Conservation (phyloP, 1,140 invertebrate genomes). For the Cydia splendana region DNA sequence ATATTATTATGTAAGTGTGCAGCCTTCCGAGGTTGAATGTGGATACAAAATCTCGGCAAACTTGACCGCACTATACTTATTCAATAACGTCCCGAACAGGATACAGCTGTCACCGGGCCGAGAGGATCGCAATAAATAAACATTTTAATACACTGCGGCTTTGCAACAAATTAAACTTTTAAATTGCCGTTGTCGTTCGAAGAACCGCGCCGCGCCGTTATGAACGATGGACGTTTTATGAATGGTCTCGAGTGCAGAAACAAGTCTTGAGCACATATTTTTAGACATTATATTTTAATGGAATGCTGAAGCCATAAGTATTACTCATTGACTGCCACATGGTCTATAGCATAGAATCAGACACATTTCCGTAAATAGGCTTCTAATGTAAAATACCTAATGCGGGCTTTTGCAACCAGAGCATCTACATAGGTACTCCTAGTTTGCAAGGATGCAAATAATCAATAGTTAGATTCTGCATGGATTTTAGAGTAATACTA, state of each 20-base stretch:
- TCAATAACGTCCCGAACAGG: conserved; percentile 43
- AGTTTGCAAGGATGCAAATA: too few relatives aligned
- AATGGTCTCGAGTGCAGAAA: neutral
- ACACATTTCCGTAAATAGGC: neutral
- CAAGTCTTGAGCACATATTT: neutral
- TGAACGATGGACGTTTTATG: conserved; percentile 13
- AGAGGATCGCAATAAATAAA: conserved; percentile 56
- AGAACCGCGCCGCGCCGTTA: conserved; percentile 10
- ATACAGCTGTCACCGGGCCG: conserved; percentile 56
- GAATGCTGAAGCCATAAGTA: neutral
- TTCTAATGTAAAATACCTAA: too few relatives aligned
- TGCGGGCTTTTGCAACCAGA: too few relatives aligned
- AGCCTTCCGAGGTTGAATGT: neutral
- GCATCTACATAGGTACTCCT: too few relatives aligned
- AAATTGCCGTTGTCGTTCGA: conserved; percentile 39
- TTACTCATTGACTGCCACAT: neutral
- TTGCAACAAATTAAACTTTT: conserved; percentile 48
- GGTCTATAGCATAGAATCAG: neutral
- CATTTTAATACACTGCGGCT: conserved; percentile 53
- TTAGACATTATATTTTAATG: conserved; percentile 15
- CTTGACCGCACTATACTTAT: conserved; percentile 32
- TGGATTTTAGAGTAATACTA: too few relatives aligned
- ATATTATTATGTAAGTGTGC: too few relatives aligned
- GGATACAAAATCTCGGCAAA: neutral
- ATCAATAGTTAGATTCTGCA: too few relatives aligned